Base-by-base conservation (phyloP, 64 coral and sea anemone genomes). In the Astreopora myriophthalma region DNA sequence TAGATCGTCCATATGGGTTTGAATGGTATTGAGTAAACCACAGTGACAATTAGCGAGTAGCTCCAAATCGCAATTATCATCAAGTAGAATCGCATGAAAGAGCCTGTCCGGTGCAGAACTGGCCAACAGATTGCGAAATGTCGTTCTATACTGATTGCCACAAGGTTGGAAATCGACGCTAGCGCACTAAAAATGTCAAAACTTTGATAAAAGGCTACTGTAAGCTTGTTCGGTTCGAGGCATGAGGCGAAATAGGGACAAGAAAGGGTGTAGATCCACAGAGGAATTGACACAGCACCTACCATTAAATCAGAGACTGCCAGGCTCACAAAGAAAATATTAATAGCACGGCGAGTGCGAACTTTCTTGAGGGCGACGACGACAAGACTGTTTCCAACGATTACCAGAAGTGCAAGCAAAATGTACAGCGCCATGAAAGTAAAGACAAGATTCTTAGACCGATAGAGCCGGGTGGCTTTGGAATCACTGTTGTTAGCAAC, bases 321-420 rank as follows among this genome's bases (percentile, higher is more conserved):
- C 46, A 91, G 76, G n/a, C 89, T 91, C 5, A 91, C 89, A 37
- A 91, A 91, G 68, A 91, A 91, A 66, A 91, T 60, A 17, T 70
- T 91, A 0, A 91, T 91, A 8, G 63, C 77, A n/a, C 60, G 48
- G 23, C 89, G 89, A 4, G 52, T 12, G 6, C 79, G 76, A 13
- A 57, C 11, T 30, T 82, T 91, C 17, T 34, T 91, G 2, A 80
- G 83, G 39, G 75, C 79, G 4, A 69, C 76, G 44, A 91, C n/a
- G 38, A 91, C 76, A n/a, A 91, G 70, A 60, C 64, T 36, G 79
- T 91, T 91, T 16, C 89, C 89, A 44, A 64, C n/a, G 34, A 91
- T 69, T 2, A 60, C 66, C 16, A 80, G n/a, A 8, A 79, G 51
- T 24, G 89, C 79, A 2, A 91, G 89, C 22, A 80, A 4, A n/a